phyloP scores from a whole-genome alignment of 2,113 vertebrate genomes.

The Nipponia nippon region DNA sequence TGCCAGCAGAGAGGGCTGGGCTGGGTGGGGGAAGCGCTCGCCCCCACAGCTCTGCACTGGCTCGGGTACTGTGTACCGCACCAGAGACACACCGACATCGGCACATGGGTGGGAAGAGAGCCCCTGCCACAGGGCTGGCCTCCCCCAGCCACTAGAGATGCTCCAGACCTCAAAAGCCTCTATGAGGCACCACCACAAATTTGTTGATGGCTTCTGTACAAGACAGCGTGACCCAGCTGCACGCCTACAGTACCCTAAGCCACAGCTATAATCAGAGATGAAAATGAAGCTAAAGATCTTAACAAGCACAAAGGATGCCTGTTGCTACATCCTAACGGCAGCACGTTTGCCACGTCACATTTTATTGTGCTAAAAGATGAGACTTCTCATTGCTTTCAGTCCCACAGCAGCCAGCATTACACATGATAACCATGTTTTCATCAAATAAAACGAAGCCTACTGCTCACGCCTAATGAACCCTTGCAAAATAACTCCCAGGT shows the following conservation, averaged over 20 bases:
- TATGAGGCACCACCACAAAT: background rate
- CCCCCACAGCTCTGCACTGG: background rate
- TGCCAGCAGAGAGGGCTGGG: background rate
- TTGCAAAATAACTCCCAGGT: background rate
- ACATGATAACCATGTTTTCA: background rate
- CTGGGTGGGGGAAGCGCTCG: rapidly evolving
- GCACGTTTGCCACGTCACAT: background rate
- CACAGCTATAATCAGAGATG: background rate
- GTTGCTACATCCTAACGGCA: background rate
- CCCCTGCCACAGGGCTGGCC: no score
- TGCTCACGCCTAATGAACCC: background rate
- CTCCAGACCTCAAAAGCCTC: background rate
- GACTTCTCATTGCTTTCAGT: background rate
- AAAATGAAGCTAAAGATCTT: background rate
- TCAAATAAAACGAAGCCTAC: background rate
- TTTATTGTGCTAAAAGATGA: background rate
- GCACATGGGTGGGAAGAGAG: rapidly evolving
- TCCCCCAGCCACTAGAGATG: background rate
- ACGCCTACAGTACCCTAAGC: background rate
- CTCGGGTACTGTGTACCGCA: rapidly evolving
- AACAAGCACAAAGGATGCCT: background rate
- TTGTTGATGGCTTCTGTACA: background rate
- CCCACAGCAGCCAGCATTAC: background rate
- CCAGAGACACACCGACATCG: rapidly evolving
- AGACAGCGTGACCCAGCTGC: background rate